Evolutionary conservation across 2,113 vertebrate species (phyloP), one percentile per base, ranked within the genome.

Genomic region (Elachura formosa): DNA sequence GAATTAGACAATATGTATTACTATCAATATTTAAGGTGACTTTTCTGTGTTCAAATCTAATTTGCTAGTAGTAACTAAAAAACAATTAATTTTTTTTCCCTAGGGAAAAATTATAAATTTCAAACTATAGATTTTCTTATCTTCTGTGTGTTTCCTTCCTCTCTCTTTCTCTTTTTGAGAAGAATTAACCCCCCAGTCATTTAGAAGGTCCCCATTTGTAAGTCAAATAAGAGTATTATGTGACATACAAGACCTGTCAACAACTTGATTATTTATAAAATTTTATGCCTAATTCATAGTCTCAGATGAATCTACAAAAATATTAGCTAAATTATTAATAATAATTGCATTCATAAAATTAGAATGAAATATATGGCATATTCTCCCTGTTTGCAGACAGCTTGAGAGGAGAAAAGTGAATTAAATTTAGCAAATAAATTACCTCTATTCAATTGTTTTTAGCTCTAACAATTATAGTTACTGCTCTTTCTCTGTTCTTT

Each of bases 1-100:
- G 46, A 87, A 75, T 82, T 89, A 64, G 49, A 49, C 29, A 63
- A 43, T 74, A 68, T 21, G 6, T 62, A 51, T 91, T 84, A 68
- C 76, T 79, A 59, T 34, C 55, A 67, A 59, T 86, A 84, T 72
- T 90, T 95, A 67, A 61, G 51, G 25, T 51, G 63, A 55, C 55
- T 80, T 88, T 90, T 89, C 23, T 71, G 40, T 21, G 0, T 74
- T 83, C 63, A 84, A 91, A 83, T 12, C 55, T 83, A 77, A 80
- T 85, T 84, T 94, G 12, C n/a, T 91, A 58, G 21, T 67, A 91
- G 67, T 77, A 90, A 79, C 82, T 80, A 67, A 80, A 91, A 87
- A 73, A 45, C 31, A 55, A 59, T 81, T 66, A 54, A 25, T 12
- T 79, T 79, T 93, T 93, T 95, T 82, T 82, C 71, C 52, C 52